These are phyloP conservation scores for Metellina segmentata DNA, from an alignment of 2,888 invertebrate genomes.

Conservation along the genomic window DNA sequence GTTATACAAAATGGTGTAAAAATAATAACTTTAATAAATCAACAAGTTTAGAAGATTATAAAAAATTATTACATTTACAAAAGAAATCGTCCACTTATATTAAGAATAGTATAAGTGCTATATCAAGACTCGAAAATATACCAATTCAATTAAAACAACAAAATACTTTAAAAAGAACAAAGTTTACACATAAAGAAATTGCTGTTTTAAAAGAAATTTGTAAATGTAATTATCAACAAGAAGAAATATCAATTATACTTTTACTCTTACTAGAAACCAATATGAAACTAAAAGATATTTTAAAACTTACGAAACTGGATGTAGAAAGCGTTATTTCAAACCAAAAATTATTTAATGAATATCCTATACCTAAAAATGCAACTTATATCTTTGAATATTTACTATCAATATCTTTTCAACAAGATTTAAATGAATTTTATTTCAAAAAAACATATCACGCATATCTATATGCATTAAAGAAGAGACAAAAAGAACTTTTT, in stretches of 20 bases:
- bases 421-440: not conserved
- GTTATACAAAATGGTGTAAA: conserved; percentile 29
- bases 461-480: conserved; percentile 11
- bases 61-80: not conserved
- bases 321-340: conserved; percentile 4
- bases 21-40: not conserved
- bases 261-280: not conserved
- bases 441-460: conserved; percentile 16
- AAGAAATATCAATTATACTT: not conserved
- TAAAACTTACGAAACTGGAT: not conserved
- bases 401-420: not conserved
- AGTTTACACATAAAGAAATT: not conserved
- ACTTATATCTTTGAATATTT: conserved; percentile 8
- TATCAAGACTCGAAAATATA: not conserved
- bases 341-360: not conserved
- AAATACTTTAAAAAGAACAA: not conserved
- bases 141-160: not conserved
- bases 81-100: conserved; percentile 7
- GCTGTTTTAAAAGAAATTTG: not conserved
- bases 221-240: not conserved
- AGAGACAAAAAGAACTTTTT: not conserved
- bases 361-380: not conserved
- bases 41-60: conserved; percentile 12
- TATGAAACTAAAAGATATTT: not conserved
- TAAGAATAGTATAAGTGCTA: not conserved